Base-by-base conservation (phyloP, 2,888 invertebrate species). In the Isotomurus palustris region DNA sequence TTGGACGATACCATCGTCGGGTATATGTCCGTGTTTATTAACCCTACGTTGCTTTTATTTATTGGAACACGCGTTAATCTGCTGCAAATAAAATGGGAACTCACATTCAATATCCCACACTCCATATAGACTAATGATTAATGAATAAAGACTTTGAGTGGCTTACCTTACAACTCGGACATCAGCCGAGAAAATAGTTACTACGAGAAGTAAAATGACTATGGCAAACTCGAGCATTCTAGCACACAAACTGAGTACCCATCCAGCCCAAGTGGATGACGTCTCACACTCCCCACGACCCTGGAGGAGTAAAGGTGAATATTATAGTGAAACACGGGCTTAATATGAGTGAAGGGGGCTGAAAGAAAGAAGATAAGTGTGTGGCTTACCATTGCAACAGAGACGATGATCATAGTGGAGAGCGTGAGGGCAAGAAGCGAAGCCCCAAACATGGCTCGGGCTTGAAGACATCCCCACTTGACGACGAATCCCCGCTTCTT, bases 121-220 rank as follows among this genome's bases (percentile, higher is more conserved):
- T n/a, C n/a, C n/a, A n/a, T 5, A 24, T 6, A 5, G 24, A 22
- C 8, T 10, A 22, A 25, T 21, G 45, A 12, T 45, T 10, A 3
- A 48, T n/a, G n/a, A 29, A n/a, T 6, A 48, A 3, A 10, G 8
- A 28, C 4, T 25, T 17, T 48, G n/a, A 48, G 3, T 12, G 38
- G 40, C 64, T 68, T 55, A 69, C 69, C 71, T 68, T 60, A 71
- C 62, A 64, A 71, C 67, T 61, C 69, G 68, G 60, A 71, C 64
- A 59, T 71, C 71, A 53, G 69, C 69, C 57, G 71, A 71, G 62
- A 69, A 69, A 64, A 71, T 69, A 68, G 69, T 71, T 65, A 71
- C 69, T 60, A 69, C 66, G 68, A 71, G 69, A 60, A 71, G 69
- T 67, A 71, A 68, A 67, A 71, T 71, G 71, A 71, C 71, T 69